Percentiles rank a stretch among this genome's conserved stretches.
phyloP scores from a whole-genome alignment of 2,888 invertebrate species.

The Pristionchus arcanus region DNA sequence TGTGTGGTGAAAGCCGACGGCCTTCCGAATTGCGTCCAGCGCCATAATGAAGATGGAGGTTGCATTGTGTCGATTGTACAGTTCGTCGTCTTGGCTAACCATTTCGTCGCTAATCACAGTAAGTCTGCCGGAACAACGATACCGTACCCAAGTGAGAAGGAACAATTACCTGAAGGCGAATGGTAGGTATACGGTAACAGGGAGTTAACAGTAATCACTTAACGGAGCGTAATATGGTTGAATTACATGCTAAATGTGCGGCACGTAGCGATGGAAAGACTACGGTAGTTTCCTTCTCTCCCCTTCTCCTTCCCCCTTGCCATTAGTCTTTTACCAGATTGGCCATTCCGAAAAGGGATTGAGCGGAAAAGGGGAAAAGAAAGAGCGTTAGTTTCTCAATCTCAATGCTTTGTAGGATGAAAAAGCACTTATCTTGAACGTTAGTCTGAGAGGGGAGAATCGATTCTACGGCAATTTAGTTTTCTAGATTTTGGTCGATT shows the following conservation, averaged over 20 bases:
- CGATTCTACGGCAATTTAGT: too few species aligned
- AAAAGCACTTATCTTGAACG: neutral
- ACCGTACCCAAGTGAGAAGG: neutral
- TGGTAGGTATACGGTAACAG: neutral
- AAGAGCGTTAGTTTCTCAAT: constrained; percentile 19
- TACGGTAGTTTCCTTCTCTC: neutral
- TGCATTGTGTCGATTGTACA: neutral
- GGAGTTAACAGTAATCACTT: neutral
- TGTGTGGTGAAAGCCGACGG: neutral
- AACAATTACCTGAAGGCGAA: neutral
- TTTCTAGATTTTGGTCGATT: too few species aligned
- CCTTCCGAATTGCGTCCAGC: neutral
- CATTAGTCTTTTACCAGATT: neutral
- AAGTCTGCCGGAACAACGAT: neutral
- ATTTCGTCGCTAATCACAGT: neutral
- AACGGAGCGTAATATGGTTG: neutral
- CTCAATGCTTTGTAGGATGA: neutral
- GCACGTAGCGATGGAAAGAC: neutral
- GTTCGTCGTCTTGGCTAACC: neutral
- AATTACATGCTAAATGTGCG: neutral
- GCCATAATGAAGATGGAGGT: constrained; percentile 1
- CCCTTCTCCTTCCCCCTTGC: neutral
- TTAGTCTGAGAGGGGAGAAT: neutral
- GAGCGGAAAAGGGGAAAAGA: neutral
- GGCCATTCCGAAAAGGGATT: neutral